Evolutionary conservation across 2,888 invertebrate genomes (phyloP).

Genomic region (Scaptomyza reducta): DNA sequence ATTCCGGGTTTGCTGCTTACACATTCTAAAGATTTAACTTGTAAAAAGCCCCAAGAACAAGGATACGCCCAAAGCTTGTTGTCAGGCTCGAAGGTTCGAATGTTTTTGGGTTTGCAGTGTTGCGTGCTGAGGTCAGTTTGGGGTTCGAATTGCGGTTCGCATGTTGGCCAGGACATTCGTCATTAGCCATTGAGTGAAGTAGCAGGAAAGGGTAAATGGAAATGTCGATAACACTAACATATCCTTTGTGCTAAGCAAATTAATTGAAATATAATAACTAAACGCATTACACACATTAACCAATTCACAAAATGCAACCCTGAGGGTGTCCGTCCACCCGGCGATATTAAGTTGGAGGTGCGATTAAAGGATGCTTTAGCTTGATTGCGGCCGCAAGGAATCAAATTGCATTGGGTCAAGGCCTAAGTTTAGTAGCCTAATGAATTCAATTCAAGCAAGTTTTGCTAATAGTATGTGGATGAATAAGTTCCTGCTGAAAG

Average conservation of each 20-base stretch:
- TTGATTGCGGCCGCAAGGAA: constrained; percentile 19
- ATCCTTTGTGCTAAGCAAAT: constrained; percentile 41
- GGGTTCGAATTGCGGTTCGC: constrained; percentile 42
- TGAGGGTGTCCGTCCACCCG: neutral
- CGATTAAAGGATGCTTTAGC: constrained; percentile 10
- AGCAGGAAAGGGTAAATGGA: constrained; percentile 23
- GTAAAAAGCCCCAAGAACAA: constrained; percentile 13
- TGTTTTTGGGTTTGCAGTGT: constrained; percentile 12
- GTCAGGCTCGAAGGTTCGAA: neutral
- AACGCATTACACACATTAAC: constrained; percentile 36
- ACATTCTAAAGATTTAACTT: constrained; percentile 57
- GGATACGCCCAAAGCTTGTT: constrained; percentile 43
- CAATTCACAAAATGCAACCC: neutral
- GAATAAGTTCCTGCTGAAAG: neutral
- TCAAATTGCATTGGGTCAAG: constrained; percentile 17
- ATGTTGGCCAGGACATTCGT: constrained; percentile 45
- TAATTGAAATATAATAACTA: constrained; percentile 62
- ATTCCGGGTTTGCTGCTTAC: constrained; percentile 19
- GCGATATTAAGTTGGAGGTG: constrained; percentile 15
- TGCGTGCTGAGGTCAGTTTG: constrained; percentile 54
- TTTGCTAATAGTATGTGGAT: neutral
- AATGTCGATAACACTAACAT: constrained; percentile 41
- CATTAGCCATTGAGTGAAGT: constrained; percentile 48
- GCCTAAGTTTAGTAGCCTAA: constrained; percentile 1
- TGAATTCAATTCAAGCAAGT: constrained; percentile 1